Percentiles rank a stretch among this genome's conserved stretches.
Evolutionary conservation across 1,140 invertebrate species (phyloP).

Genomic region (Magallana ariakensis): DNA sequence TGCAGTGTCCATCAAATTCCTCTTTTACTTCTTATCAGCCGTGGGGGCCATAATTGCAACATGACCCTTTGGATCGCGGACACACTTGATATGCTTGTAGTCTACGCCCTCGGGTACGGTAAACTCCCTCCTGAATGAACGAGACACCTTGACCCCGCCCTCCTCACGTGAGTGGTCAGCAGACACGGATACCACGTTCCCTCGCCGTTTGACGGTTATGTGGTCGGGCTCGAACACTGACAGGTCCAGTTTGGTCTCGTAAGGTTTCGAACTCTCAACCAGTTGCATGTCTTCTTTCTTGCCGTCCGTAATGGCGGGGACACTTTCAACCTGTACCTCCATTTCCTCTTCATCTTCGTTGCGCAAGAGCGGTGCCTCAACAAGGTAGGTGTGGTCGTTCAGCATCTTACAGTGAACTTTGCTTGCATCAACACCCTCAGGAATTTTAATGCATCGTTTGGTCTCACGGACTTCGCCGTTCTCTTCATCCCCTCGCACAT

Average conservation of each 20-base stretch:
- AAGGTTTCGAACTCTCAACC: neutral
- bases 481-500: slow-evolving; percentile 11
- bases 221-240: slow-evolving; percentile 24
- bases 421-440: neutral
- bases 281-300: slow-evolving; percentile 14
- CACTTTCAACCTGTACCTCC: slow-evolving; percentile 38
- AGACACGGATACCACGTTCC: neutral
- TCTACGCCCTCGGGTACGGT: slow-evolving; percentile 1
- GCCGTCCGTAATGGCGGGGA: slow-evolving; percentile 8
- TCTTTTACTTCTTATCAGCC: neutral
- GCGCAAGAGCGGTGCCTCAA: neutral
- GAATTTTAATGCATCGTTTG: slow-evolving; percentile 13
- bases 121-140: slow-evolving; percentile 3
- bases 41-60: neutral
- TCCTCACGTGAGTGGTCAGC: slow-evolving; percentile 2
- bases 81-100: slow-evolving; percentile 24
- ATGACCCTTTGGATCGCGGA: slow-evolving; percentile 22
- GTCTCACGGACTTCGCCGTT: slow-evolving; percentile 26
- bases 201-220: slow-evolving; percentile 1
- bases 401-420: slow-evolving; percentile 29
- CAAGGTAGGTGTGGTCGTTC: neutral
- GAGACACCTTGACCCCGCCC: neutral
- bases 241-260: slow-evolving; percentile 27
- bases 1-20: too few relatives aligned
- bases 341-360: slow-evolving; percentile 42